phyloP scores from a whole-genome alignment of 2,113 vertebrate genomes.

The Leucoraja erinaceus region DNA sequence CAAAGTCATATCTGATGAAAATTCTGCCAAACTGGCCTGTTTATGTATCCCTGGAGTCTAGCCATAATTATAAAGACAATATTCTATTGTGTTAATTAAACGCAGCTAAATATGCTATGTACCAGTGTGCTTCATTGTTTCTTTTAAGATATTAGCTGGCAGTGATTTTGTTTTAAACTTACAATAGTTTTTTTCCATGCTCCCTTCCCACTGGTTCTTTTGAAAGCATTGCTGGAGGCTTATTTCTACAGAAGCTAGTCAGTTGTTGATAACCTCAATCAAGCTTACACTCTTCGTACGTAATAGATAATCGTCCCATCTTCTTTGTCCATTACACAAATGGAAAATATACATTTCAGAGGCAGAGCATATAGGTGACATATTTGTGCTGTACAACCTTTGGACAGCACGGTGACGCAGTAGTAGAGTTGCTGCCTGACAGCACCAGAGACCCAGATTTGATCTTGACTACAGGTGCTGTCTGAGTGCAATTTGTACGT shows the following conservation, averaged over 20 bases:
- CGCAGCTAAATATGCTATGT: constrained; percentile 2
- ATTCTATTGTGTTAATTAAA: constrained; percentile 26
- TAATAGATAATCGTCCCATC: neutral
- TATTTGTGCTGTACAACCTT: no score
- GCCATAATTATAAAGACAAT: constrained; percentile 20
- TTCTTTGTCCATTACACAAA: neutral
- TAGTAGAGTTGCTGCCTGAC: no score
- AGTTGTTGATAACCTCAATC: neutral
- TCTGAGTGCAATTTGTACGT: no score
- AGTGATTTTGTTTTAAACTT: constrained; percentile 6
- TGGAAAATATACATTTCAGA: neutral
- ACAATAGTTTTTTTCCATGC: neutral
- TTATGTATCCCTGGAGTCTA: constrained; percentile 12
- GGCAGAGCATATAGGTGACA: no score
- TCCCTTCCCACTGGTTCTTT: neutral
- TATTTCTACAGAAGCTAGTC: neutral
- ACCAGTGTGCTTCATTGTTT: constrained; percentile 19
- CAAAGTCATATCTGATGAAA: constrained; percentile 25
- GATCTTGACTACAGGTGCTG: no score
- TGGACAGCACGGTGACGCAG: no score
- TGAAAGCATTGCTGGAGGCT: neutral
- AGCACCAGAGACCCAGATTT: no score
- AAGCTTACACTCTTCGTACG: neutral
- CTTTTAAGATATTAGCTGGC: neutral
- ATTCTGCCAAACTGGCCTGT: constrained; percentile 16